Base-by-base conservation (phyloP, 2,888 invertebrate genomes). In the Cremastinae sp. region DNA sequence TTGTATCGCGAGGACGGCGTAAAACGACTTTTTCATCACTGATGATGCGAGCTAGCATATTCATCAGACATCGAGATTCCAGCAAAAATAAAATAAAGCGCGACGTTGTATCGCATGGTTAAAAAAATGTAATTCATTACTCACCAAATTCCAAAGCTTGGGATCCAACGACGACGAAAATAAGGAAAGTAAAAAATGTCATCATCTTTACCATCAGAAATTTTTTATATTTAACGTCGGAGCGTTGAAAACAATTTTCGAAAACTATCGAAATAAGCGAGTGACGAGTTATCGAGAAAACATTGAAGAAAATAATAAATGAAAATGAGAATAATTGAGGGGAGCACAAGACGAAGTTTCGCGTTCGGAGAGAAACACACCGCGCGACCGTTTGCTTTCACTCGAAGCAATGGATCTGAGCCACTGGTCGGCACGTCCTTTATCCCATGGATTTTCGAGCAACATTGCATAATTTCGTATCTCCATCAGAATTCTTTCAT, bases 321-420 rank as follows among this genome's bases (percentile, higher is more conserved):
- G 43, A 12, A 55, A 51, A 47, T 18, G 39, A 65, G 39, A 53
- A 65, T 49, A 64, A 68, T 28, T 20, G 62, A 69, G 73, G 73
- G 68, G 72, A 37, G 62, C 56, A 72, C 53, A 47, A 73, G 59
- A 75, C 58, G 75, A 74, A 59, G 47, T 74, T 65, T 69, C 62
- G 47, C 20, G 59, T 59, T 51, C 69, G 68, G 58, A 41, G 77
- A 58, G 69, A 73, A 76, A 59, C 45, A 59, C 45, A 73, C 74
- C 45, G 45, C 43, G 58, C 73, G 73, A 70, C 74, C 51, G 77
- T 74, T 77, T 86, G 83, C 89, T 89, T 89, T 89, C 89, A 89
- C 89, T 88, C 87, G 84, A 83, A 45, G 78, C 79, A 79, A 78
- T 83, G 83, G 83, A 89, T 88, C 88, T 87, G 87, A 82, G 80